Base-by-base conservation (phyloP, 2,797 vertebrate genomes). In the Sebastes oblongus region DNA sequence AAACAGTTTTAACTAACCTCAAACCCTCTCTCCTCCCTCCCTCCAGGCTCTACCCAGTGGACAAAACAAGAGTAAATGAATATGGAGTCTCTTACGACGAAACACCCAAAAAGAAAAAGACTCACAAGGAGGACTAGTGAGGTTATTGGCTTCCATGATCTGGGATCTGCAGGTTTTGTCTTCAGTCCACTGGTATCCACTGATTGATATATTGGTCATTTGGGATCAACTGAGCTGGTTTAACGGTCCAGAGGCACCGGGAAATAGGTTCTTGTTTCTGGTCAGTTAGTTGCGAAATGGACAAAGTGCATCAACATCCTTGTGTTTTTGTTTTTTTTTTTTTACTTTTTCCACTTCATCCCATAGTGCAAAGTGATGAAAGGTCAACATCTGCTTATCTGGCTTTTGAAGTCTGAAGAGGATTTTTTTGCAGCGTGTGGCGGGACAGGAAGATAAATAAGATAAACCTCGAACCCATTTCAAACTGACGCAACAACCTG, bases 21-120 rank as follows among this genome's bases (percentile, higher is more conserved):
- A 65, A n/a, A 4, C 39, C 72, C 6, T 52, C 39, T 54, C 39
- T 0, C 39, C 14, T 16, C 39, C 24, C 25, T n/a, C 62, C n/a
- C 89, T 6, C 3, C 92, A 99, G 98, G 98, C 97, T 99, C 92
- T 99, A 99, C 94, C 98, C 98, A 24, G 98, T 99, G 94, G 98
- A 99, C 95, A 99, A 96, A 94, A 98, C 95, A 78, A 97, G 98
- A 94, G 96, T 98, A 62, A 99, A 99, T 12, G 98, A 99, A 84
- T 99, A 97, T 2, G 98, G 98, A 74, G 96, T 98, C 91, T 99
- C 96, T 0, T 99, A 98, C 0, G 97, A 98, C 75, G 97, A 99
- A 79, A 94, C 96, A 75, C 93, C 96, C 22, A 95, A 36, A 36
- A 36, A 94, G 91, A 93, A 82, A 89, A 99, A 98, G 74, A 18